Evolutionary conservation across 1,140 invertebrate genomes (phyloP).

Genomic region (Nephotettix cincticeps): DNA sequence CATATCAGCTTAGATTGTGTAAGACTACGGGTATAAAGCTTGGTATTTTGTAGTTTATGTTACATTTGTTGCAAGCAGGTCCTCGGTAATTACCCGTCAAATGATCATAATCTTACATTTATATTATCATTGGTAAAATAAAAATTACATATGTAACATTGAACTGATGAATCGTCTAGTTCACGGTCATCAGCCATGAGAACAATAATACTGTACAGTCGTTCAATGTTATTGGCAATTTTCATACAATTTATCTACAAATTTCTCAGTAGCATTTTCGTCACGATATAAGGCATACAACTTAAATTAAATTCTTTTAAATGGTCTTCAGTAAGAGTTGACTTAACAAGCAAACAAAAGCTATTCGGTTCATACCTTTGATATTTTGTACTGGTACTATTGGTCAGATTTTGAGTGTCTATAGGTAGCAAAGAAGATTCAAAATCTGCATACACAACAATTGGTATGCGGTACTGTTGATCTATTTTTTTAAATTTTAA

Average conservation of each 20-base stretch:
- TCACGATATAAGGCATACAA: background rate
- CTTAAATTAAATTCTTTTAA: background rate
- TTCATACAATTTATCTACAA: background rate
- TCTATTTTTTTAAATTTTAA: no score
- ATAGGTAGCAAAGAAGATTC: no score
- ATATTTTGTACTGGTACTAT: no score
- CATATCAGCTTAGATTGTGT: slow-evolving; percentile 34
- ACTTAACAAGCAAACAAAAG: no score
- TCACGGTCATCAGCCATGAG: background rate
- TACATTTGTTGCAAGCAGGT: slow-evolving; percentile 29
- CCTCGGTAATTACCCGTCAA: slow-evolving; percentile 30
- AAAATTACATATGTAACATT: background rate
- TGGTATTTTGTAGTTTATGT: slow-evolving; percentile 25
- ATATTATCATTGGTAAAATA: slow-evolving; percentile 17
- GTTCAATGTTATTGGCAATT: background rate
- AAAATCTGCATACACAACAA: no score
- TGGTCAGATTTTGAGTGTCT: no score
- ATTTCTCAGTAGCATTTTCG: background rate
- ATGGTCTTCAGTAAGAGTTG: background rate
- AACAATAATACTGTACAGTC: background rate
- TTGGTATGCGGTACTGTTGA: no score
- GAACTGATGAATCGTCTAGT: background rate
- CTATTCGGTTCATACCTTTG: no score
- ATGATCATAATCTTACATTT: slow-evolving; percentile 33
- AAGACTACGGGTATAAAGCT: slow-evolving; percentile 31